Evolutionary conservation across 2,113 vertebrate genomes (phyloP).

Genomic region (Sarotherodon lohbergeri): DNA sequence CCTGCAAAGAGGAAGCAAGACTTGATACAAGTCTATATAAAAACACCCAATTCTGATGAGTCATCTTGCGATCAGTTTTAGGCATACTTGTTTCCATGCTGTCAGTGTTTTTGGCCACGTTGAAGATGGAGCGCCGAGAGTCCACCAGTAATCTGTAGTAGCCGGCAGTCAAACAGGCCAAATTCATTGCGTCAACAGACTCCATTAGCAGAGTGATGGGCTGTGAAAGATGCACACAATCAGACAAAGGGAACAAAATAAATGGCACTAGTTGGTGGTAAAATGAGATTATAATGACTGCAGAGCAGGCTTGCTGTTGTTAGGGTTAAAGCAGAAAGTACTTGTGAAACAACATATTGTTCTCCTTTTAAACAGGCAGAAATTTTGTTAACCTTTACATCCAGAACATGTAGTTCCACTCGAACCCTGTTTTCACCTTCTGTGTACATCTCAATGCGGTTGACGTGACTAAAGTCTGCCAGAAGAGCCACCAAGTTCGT

Average conservation of each 20-base stretch:
- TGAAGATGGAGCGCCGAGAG: constrained; percentile 96
- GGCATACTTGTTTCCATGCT: constrained; percentile 70
- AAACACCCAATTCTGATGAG: background rate
- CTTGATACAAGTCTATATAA: background rate
- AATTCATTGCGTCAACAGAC: constrained; percentile 95
- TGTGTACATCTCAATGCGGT: constrained; percentile 98
- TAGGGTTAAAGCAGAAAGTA: background rate
- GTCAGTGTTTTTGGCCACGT: constrained; percentile 85
- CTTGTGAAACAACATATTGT: background rate
- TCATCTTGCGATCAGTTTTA: background rate
- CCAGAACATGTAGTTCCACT: constrained; percentile 94
- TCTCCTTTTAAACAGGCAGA: background rate
- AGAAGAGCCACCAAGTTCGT: constrained; percentile 94
- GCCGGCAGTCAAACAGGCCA: constrained; percentile 95
- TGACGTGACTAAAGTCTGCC: constrained; percentile 97
- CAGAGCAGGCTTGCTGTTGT: background rate
- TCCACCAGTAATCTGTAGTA: constrained; percentile 95
- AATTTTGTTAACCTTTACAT: constrained; percentile 83
- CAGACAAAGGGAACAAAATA: constrained; percentile 9
- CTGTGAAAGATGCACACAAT: constrained; percentile 71
- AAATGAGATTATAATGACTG: constrained; percentile 12
- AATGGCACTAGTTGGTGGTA: background rate
- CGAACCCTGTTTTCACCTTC: constrained; percentile 88
- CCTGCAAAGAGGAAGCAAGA: constrained; percentile 71
- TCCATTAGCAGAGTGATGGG: constrained; percentile 97